Evolutionary conservation across 2,113 vertebrate genomes (phyloP), one percentile per base, ranked within the genome.

Genomic region (Neotoma lepida): DNA sequence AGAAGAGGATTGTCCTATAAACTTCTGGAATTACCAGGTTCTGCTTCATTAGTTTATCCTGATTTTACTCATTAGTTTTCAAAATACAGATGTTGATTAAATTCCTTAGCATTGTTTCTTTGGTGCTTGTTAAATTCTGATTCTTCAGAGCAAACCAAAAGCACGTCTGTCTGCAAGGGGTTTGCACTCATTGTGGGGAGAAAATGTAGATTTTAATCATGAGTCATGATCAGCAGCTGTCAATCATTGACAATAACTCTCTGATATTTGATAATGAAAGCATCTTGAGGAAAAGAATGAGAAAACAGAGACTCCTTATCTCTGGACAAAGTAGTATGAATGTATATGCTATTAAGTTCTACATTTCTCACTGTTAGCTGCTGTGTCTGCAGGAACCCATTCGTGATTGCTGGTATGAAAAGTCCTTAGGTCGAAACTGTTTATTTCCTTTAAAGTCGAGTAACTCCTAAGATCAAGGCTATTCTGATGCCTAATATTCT

Each of bases 241-340:
- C 22, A 82, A 41, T 78, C 18, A 73, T 24, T 88, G 54, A 70
- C 77, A 89, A 66, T 4, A 89, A 92, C 73, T 87, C 14, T 92
- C 44, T 74, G 14, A 13, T 68, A 56, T 33, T 89, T 84, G 12
- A 28, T 87, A 89, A 73, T n/a, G 78, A 95, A 96, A 77, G 28
- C 64, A 24, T 30, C 39, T 49, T 93, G 2, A 20, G 46, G 33
- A 56, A 78, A 64, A 78, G 90, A 76, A 93, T 8, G 17, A 93
- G 61, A 88, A 35, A 1, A 58, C 10, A 61, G 86, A 78, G 35
- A 1, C 30, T 44, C 78, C 70, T 89, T 73, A 26, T 73, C 46
- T 56, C 80, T 85, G 58, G 73, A 30, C 30, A 54, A 94, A 63
- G 6, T 51, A 7, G 1, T 54, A 15, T 81, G 4, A 63, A 22